Base-by-base conservation (phyloP, 2,888 invertebrate species). In the Dermolepida albohirtum region DNA sequence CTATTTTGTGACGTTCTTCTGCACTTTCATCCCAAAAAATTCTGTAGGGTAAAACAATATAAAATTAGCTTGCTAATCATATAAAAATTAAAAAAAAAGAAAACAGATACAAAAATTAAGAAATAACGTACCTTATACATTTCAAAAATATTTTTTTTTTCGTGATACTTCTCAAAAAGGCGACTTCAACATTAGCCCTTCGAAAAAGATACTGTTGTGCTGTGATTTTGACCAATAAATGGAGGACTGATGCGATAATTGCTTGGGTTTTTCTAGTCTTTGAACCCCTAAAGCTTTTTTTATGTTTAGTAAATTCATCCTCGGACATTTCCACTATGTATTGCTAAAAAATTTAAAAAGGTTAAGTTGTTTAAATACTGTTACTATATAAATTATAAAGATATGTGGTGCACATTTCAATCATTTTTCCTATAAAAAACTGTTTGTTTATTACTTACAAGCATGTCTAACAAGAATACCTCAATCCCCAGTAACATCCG, bases 131-230 rank as follows among this genome's bases (percentile, higher is more conserved):
- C 95, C 86, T 91, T 89, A 79, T 89, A 97, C 80, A 94, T 96
- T 6, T 90, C 85, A 17, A 94, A 79, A 5, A 98, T 82, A 72
- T n/a, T n/a, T 97, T 94, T 0, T 91, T 86, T 80, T 94, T 94
- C 0, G 89, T 90, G 7, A 98, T 84, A 0, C 90, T 92, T 72
- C 88, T 89, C 50, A 98, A 84, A 74, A 92, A 90, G 1, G 90
- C 92, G 1, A 96, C 95, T 82, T 98, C 97, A 0, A 93, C 86
- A 69, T 92, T 89, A 40, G 91, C 91, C 64, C 96, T 86, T 76
- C 97, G 94, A 82, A 98, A 98, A 83, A 97, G 93, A 83, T 97
- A 98, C 75, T 95, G 92, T 81, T 95, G 92, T 0, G 87, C 83
- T 0, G 87, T 86, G 71, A 98, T 97, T 85, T 98, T 8, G 85